phyloP scores from a whole-genome alignment of 2,113 vertebrate genomes.

The Calyptommatus sinebrachiatus region DNA sequence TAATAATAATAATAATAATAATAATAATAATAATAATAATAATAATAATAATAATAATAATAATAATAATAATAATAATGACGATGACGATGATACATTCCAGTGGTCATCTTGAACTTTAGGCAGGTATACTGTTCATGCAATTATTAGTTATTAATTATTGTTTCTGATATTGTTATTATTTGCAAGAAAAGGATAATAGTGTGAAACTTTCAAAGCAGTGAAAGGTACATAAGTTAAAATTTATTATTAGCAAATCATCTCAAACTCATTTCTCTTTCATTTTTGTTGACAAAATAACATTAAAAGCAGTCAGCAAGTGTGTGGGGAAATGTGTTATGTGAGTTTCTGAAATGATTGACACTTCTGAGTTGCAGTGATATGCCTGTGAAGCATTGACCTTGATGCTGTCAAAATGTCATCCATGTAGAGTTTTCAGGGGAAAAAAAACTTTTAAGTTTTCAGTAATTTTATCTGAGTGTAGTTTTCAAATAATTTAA shows the following conservation, averaged over 20 bases:
- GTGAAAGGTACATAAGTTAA: neutral
- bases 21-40: too few relatives aligned
- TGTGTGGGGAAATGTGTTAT: slow-evolving; percentile 31
- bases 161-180: too few relatives aligned
- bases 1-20: too few relatives aligned
- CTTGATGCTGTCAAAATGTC: slow-evolving; percentile 36
- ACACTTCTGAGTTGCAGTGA: slow-evolving; percentile 39
- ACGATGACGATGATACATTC: too few relatives aligned
- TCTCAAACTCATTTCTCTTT: slow-evolving; percentile 44
- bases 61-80: too few relatives aligned
- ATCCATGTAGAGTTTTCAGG: slow-evolving; percentile 34
- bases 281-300: slow-evolving; percentile 51
- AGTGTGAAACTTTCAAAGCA: slow-evolving; percentile 30
- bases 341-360: slow-evolving; percentile 40
- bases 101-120: neutral
- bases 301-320: slow-evolving; percentile 45
- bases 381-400: slow-evolving; percentile 47
- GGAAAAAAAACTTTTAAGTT: slow-evolving; percentile 34
- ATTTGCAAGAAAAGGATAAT: neutral
- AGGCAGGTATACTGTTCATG: neutral
- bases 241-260: slow-evolving; percentile 42
- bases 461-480: slow-evolving; percentile 15
- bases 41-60: too few relatives aligned
- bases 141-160: too few relatives aligned
- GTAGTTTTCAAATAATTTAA: slow-evolving; percentile 39